These are phyloP conservation scores for Todus mexicanus DNA, from an alignment of 2,797 vertebrate genomes.

Conservation along the genomic window DNA sequence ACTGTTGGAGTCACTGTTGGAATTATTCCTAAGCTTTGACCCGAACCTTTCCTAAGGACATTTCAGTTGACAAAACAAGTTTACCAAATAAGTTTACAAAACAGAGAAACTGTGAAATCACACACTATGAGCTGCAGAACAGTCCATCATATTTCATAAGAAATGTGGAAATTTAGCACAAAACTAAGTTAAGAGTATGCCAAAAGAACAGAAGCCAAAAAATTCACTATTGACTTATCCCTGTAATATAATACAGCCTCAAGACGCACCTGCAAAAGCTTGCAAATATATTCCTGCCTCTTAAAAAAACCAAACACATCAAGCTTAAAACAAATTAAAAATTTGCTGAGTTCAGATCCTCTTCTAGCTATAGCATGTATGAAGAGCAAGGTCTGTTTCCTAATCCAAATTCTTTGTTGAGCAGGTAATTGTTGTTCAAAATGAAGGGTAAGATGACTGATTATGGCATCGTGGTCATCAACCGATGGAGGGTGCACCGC, in stretches of 20 bases:
- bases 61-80: constrained; percentile 1
- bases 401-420: neutral
- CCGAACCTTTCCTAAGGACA: neutral
- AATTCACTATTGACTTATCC: neutral
- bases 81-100: neutral
- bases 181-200: neutral
- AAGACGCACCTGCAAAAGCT: neutral
- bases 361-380: neutral
- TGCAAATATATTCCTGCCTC: neutral
- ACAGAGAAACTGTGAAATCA: neutral
- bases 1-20: neutral
- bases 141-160: neutral
- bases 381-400: neutral
- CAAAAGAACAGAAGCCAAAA: neutral
- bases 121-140: neutral
- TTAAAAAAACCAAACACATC: neutral
- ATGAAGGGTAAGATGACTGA: neutral
- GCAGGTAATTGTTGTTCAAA: neutral
- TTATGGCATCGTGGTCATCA: neutral
- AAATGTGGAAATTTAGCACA: neutral
- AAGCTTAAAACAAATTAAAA: neutral
- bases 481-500: neutral
- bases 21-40: neutral
- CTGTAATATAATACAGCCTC: neutral
- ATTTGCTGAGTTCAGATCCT: neutral